Conservation (phyloP, 2,888 invertebrate genomes). For the Apantesis nais region DNA sequence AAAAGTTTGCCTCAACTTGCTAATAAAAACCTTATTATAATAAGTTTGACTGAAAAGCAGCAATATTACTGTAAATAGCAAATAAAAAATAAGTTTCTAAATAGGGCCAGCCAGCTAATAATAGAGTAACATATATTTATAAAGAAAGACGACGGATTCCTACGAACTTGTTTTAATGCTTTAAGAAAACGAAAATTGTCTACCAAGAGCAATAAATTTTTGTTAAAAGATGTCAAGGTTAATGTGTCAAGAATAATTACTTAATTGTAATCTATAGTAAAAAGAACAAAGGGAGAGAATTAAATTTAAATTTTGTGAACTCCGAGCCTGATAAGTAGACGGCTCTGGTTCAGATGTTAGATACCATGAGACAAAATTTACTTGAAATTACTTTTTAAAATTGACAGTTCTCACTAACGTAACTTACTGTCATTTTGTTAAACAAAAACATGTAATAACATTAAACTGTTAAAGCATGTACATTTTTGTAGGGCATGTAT, state of each 20-base stretch:
- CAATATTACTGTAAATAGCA: no score
- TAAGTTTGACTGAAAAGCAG: neutral
- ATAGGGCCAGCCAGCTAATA: neutral
- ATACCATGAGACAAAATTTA: neutral
- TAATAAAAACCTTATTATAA: neutral
- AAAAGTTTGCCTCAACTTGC: neutral
- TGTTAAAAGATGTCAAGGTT: slow-evolving; percentile 31
- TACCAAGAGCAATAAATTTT: slow-evolving; percentile 29
- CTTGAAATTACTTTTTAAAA: neutral
- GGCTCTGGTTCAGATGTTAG: neutral
- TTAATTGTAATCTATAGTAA: slow-evolving; percentile 43
- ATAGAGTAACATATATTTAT: neutral
- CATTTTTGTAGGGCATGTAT: no score
- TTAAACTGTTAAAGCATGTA: no score
- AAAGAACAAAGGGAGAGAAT: slow-evolving; percentile 18
- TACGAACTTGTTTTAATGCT: neutral
- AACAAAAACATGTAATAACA: neutral
- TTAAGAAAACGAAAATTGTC: neutral
- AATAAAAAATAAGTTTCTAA: neutral
- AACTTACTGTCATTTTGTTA: neutral
- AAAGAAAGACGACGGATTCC: neutral
- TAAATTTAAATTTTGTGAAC: slow-evolving; percentile 17
- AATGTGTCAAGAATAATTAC: slow-evolving; percentile 37
- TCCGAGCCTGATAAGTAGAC: neutral
- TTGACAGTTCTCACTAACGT: neutral